phyloP scores from a whole-genome alignment of 2,888 invertebrate genomes.

The Erpobdella octoculata region DNA sequence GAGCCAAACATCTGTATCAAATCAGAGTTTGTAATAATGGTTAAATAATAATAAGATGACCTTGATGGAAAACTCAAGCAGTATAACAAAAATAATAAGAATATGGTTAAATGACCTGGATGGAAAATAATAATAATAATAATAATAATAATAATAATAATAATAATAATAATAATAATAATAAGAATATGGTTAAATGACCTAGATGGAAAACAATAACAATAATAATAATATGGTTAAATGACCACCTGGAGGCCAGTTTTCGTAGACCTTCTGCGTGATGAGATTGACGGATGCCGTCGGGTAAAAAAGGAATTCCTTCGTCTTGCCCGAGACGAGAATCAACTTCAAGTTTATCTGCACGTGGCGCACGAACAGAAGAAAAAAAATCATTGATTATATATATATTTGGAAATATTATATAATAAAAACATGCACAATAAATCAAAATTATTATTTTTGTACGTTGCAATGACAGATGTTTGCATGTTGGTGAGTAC shows the following conservation, averaged over 20 bases:
- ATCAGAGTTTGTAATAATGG: no score
- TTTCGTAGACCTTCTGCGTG: conserved; percentile 95
- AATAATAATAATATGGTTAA: background rate
- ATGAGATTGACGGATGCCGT: conserved; percentile 96
- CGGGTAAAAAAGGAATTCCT: conserved; percentile 95
- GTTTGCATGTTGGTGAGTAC: no score
- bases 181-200: background rate
- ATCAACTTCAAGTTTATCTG: conserved; percentile 96
- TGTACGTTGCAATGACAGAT: no score
- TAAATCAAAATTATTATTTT: no score
- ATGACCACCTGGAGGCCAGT: conserved; percentile 87
- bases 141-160: background rate
- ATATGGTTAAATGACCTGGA: background rate
- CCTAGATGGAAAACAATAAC: background rate
- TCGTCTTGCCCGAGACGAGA: conserved; percentile 96
- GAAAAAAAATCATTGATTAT: no score
- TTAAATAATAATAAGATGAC: background rate
- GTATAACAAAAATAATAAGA: background rate
- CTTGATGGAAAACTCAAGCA: background rate
- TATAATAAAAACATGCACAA: no score
- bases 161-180: background rate
- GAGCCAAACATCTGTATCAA: no score
- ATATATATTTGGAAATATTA: no score
- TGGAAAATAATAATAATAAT: background rate
- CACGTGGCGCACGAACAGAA: conserved; percentile 52